Base-by-base conservation (phyloP, 1,140 invertebrate genomes). In the Hycleus cichorii region DNA sequence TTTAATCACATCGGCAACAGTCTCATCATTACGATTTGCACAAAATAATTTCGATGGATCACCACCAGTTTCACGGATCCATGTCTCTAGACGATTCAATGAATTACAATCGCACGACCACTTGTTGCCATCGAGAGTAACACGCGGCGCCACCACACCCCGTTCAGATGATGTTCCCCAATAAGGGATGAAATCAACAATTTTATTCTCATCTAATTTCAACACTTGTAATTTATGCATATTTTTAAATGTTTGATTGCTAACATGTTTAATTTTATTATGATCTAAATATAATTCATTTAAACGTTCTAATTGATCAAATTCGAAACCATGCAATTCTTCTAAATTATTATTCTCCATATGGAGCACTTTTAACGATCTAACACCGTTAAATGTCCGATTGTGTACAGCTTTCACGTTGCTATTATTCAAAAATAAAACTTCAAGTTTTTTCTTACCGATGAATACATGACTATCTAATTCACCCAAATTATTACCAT, bases 391-490 rank as follows among this genome's bases (percentile, higher is more conserved):
- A 71, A 94, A 93, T 9, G 89, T 90, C 69, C 88, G 82, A 75
- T 93, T 93, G 64, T 87, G 83, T n/a, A 93, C 83, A 4, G 82
- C 80, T 43, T 80, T 80, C 27, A 93, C 85, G 65, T 86, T 85
- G 58, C 88, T 90, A 66, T 88, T 85, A 73, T 93, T 94, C 44
- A 91, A 81, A 71, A 87, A 91, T 24, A 93, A 76, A 24, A 90
- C 83, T 72, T 86, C 82, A 26, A 93, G 77, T 75, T 91, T 91
- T 70, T 91, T 92, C 56, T 91, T 83, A 2, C 90, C 90, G 60
- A 93, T 90, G 70, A 93, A 92, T 2, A 90, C 85, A 68, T 93
- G 90, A 69, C 87, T 90, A 27, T 84, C 83, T 5, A 93, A 75
- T 67, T 90, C 81, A 11, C 81, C 83, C 60, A 93, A 83, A 69